Evolutionary conservation across 2,797 vertebrate genomes (phyloP).

Genomic region (Clarias pachynema): DNA sequence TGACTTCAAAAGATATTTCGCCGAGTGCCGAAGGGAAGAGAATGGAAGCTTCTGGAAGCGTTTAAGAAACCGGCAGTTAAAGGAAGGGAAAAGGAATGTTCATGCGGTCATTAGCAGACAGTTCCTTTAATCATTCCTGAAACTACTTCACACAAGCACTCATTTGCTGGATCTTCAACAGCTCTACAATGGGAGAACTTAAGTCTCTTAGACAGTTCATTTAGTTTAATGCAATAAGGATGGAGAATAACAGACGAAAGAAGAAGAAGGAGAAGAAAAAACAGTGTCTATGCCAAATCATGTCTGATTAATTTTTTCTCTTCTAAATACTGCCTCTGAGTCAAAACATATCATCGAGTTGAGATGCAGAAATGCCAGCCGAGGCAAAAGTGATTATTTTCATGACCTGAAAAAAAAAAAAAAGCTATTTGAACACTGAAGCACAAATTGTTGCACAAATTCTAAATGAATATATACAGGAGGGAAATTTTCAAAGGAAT

Average conservation of each 20-base stretch:
- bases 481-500: constrained; percentile 75
- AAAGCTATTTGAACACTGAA: constrained; percentile 68
- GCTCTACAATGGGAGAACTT: constrained; percentile 63
- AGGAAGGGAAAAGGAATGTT: constrained; percentile 56
- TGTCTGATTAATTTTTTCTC: constrained; percentile 69
- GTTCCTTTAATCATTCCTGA: constrained; percentile 71
- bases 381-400: constrained; percentile 78
- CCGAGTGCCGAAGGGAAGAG: constrained; percentile 48
- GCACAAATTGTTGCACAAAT: constrained; percentile 74
- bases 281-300: constrained; percentile 59
- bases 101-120: constrained; percentile 68
- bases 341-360: constrained; percentile 65
- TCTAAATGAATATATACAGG: constrained; percentile 72
- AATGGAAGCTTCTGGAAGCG: constrained; percentile 61
- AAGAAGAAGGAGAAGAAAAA: constrained; percentile 19
- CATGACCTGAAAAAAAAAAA: constrained; percentile 69
- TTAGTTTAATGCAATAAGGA: constrained; percentile 70
- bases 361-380: constrained; percentile 66
- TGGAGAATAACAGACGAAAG: constrained; percentile 32
- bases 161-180: constrained; percentile 62
- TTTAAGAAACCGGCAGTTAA: constrained; percentile 58
- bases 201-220: constrained; percentile 72
- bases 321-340: constrained; percentile 66
- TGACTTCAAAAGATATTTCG: constrained; percentile 62
- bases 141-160: constrained; percentile 60